A percentile compares a stretch with the other conserved stretches of the same genome.
phyloP scores from a whole-genome alignment of 2,113 vertebrate species.

The Erythrocebus patas region DNA sequence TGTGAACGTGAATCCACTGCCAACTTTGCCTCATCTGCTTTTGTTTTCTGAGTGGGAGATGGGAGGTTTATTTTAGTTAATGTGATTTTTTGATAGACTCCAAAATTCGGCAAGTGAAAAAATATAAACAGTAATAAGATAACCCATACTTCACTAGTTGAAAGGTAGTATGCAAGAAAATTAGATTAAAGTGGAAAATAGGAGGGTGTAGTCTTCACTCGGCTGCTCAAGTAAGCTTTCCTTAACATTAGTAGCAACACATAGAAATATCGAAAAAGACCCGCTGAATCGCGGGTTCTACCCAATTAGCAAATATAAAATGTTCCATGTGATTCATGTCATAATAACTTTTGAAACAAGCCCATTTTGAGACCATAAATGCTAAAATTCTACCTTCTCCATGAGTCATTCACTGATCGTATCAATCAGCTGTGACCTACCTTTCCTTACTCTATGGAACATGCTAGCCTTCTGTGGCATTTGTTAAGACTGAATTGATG shows the following conservation, averaged over 20 bases:
- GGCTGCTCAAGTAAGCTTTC: background rate
- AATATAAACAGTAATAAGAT: background rate
- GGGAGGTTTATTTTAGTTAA: background rate
- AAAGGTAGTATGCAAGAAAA: background rate
- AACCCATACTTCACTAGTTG: background rate
- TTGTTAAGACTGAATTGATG: background rate
- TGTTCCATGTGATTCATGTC: background rate
- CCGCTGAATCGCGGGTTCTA: background rate
- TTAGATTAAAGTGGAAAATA: background rate
- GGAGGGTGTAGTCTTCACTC: background rate
- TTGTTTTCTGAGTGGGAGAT: background rate
- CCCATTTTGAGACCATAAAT: background rate
- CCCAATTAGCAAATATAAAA: background rate
- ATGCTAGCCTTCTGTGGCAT: background rate
- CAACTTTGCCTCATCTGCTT: background rate
- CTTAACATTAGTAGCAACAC: background rate
- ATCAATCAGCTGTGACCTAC: background rate
- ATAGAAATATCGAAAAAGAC: background rate
- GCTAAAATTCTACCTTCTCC: background rate
- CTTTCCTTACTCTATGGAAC: background rate
- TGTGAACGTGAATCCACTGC: background rate
- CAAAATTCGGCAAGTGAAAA: background rate
- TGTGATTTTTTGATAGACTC: background rate
- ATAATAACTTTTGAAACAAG: background rate
- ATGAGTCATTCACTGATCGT: background rate